Evolutionary conservation across 2,113 vertebrate genomes (phyloP).

Genomic region (Pseudonaja textilis): DNA sequence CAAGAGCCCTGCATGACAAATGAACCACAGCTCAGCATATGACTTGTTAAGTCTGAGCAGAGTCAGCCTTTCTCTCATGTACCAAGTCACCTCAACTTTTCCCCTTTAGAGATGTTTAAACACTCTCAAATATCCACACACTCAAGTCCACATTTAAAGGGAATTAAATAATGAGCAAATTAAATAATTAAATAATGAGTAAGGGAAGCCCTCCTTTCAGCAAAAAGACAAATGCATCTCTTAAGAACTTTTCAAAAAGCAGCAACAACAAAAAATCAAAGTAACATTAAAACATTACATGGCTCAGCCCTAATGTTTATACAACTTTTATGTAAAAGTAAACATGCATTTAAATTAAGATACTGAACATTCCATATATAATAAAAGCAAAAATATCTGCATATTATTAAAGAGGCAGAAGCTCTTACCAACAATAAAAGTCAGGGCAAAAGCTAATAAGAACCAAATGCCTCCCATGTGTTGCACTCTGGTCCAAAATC

Average conservation of each 20-base stretch:
- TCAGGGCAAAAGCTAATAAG: slow-evolving; percentile 44
- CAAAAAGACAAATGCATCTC: background rate
- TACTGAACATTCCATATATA: slow-evolving; percentile 29
- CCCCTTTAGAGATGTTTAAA: background rate
- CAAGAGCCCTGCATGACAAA: background rate
- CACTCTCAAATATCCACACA: background rate
- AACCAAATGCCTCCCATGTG: slow-evolving; percentile 55
- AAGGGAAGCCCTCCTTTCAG: background rate
- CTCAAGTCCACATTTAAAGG: background rate
- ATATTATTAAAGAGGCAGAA: slow-evolving; percentile 57
- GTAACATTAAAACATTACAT: background rate
- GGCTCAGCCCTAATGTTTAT: background rate
- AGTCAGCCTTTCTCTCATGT: background rate
- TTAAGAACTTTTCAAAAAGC: background rate
- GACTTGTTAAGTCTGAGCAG: background rate
- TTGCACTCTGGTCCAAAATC: slow-evolving; percentile 32
- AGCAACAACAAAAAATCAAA: background rate
- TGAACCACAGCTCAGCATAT: background rate
- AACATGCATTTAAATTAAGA: slow-evolving; percentile 50
- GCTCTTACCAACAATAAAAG: slow-evolving; percentile 37
- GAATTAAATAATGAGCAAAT: background rate
- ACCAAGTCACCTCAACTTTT: background rate
- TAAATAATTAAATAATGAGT: background rate
- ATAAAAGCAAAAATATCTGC: slow-evolving; percentile 42
- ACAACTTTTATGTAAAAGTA: background rate